phyloP scores from a whole-genome alignment of 2,113 vertebrate genomes.

The Eupsittula cactorum region DNA sequence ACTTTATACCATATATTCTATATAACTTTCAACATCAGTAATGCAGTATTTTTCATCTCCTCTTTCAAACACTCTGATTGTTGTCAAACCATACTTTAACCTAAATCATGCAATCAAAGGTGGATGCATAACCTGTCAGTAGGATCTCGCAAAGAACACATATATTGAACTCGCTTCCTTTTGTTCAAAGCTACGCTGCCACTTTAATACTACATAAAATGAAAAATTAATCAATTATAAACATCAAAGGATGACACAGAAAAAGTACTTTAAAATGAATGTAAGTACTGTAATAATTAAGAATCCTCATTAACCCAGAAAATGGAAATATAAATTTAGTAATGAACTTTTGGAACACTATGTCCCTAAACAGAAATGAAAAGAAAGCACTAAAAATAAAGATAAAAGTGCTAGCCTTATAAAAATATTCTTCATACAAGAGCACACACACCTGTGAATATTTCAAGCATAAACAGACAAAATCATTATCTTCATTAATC shows the following conservation, averaged over 20 bases:
- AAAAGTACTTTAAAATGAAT: conserved; percentile 27
- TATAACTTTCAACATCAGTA: neutral
- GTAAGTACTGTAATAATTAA: conserved; percentile 34
- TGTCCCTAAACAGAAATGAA: neutral
- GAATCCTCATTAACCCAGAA: neutral
- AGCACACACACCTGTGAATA: neutral
- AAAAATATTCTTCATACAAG: neutral
- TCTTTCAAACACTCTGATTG: neutral
- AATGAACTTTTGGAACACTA: neutral
- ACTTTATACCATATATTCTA: neutral
- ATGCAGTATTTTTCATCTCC: neutral
- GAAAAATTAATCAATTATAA: conserved; percentile 67
- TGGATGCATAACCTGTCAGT: conserved; percentile 4
- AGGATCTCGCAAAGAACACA: neutral
- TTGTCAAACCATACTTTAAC: conserved; percentile 21
- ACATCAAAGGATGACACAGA: conserved; percentile 51
- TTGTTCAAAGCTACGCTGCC: conserved; percentile 40
- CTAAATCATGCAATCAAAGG: conserved; percentile 8
- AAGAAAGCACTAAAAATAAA: neutral
- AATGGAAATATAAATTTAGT: conserved; percentile 13
- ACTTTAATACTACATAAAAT: conserved; percentile 38
- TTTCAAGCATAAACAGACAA: neutral
- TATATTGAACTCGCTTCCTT: conserved; percentile 19
- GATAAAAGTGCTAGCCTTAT: neutral
- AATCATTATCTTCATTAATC: neutral